Conservation (phyloP, 2,113 vertebrate species). For the Peromyscus californicus region DNA sequence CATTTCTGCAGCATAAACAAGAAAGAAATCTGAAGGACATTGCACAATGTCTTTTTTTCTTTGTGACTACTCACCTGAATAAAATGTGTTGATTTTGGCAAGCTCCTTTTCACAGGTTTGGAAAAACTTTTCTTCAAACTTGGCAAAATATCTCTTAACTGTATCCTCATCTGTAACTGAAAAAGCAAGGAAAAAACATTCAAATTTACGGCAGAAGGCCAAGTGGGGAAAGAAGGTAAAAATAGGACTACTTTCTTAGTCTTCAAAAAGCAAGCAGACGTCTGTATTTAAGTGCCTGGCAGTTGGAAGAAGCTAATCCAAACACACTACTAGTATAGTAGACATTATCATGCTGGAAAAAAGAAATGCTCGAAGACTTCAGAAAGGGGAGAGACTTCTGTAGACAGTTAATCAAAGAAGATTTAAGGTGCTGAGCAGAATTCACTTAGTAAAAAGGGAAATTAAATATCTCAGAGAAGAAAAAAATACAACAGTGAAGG, state of each 20-base stretch:
- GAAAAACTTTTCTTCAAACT: constrained; percentile 99
- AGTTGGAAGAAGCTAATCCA: not conserved
- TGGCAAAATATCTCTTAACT: constrained; percentile 98
- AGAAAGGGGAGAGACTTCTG: constrained; percentile 19
- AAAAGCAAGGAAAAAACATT: constrained; percentile 75
- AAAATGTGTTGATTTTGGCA: constrained; percentile 99
- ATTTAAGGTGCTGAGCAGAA: constrained; percentile 35
- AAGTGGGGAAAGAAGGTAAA: constrained; percentile 33
- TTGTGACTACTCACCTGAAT: constrained; percentile 93
- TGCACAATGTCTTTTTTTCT: not conserved
- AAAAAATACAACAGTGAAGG: constrained; percentile 16
- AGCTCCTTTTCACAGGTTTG: constrained; percentile 99
- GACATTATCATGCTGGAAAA: constrained; percentile 7
- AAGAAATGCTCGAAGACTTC: constrained; percentile 16
- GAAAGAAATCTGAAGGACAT: constrained; percentile 31
- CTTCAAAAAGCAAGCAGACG: constrained; percentile 44
- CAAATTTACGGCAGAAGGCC: constrained; percentile 34
- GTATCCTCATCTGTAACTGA: constrained; percentile 98
- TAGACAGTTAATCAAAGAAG: not conserved
- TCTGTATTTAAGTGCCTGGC: not conserved
- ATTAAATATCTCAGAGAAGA: constrained; percentile 16
- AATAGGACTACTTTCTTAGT: constrained; percentile 44
- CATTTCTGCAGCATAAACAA: not conserved
- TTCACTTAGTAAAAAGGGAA: not conserved
- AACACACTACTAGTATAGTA: not conserved